Evolutionary conservation across 2,113 vertebrate species (phyloP).

Genomic region (Balaeniceps rex): DNA sequence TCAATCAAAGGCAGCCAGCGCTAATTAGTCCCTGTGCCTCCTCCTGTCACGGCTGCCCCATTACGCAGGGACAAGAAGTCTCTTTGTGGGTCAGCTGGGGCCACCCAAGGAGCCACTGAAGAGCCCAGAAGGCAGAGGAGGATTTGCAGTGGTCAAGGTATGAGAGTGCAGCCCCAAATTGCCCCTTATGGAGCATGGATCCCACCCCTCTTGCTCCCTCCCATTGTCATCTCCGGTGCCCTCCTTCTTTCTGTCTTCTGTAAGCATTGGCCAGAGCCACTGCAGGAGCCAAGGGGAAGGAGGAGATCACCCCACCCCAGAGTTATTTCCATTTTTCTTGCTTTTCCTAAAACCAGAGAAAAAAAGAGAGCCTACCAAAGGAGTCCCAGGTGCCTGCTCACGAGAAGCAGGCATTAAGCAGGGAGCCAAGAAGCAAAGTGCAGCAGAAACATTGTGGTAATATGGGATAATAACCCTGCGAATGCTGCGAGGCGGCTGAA

Average conservation of each 20-base stretch:
- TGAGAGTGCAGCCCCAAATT: not conserved
- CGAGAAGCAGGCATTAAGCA: not conserved
- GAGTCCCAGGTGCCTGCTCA: not conserved
- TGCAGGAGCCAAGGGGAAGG: not conserved
- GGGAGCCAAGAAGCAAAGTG: not conserved
- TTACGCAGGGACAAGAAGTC: not conserved
- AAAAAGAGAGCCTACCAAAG: not conserved
- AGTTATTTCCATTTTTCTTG: not conserved
- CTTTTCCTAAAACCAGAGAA: not conserved
- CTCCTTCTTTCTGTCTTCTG: not conserved
- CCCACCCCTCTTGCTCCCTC: not conserved
- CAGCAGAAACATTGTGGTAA: not conserved
- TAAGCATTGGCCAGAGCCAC: not conserved
- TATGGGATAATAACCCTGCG: not conserved
- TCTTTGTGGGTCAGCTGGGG: not conserved
- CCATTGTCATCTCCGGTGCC: not conserved
- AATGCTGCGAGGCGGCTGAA: not conserved
- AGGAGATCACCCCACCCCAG: not conserved
- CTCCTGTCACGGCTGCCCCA: not conserved
- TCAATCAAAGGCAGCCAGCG: not conserved
- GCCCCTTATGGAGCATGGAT: fast-evolving
- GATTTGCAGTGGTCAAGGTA: not conserved
- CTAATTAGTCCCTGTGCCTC: not conserved
- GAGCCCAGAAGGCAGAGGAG: not conserved
- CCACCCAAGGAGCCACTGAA: not conserved